A percentile compares a stretch with the other conserved stretches of the same genome.
Conservation (phyloP, 1,140 invertebrate species). For the Geopemphigus sp. region DNA sequence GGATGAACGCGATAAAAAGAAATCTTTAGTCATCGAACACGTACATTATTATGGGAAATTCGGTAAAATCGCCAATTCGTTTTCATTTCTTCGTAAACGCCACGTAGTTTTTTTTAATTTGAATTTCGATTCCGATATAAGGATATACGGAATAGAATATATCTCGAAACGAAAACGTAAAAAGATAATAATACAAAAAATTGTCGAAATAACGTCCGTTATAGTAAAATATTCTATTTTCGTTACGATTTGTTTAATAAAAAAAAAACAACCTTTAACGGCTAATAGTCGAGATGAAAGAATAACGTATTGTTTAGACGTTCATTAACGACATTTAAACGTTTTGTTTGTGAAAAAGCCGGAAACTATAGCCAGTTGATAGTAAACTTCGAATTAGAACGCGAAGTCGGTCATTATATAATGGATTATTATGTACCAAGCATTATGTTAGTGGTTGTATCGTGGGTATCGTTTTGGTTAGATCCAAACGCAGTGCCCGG, state of each 20-base stretch:
- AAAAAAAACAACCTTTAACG: background rate
- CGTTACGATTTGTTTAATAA: background rate
- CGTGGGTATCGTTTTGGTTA: constrained; percentile 89
- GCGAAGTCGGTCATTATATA: constrained; percentile 83
- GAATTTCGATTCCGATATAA: no score
- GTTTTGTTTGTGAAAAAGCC: constrained; percentile 61
- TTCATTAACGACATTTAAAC: background rate
- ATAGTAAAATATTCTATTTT: background rate
- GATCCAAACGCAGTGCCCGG: constrained; percentile 82
- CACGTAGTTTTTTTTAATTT: no score
- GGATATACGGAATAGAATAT: no score
- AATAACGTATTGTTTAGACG: background rate
- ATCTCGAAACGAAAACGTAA: no score
- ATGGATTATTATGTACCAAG: constrained; percentile 89
- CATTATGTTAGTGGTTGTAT: constrained; percentile 81
- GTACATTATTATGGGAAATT: constrained; percentile 54
- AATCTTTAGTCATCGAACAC: background rate
- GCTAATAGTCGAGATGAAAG: background rate
- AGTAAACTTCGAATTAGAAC: constrained; percentile 72
- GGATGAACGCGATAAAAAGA: background rate
- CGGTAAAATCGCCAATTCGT: constrained; percentile 51
- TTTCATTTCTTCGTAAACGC: no score
- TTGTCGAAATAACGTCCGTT: no score
- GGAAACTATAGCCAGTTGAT: constrained; percentile 78
- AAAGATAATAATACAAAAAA: no score